A percentile compares a stretch with the other conserved stretches of the same genome.
These are phyloP conservation scores for Ctenoplectra terminalis DNA, from an alignment of 1,140 invertebrate genomes.

Conservation along the genomic window DNA sequence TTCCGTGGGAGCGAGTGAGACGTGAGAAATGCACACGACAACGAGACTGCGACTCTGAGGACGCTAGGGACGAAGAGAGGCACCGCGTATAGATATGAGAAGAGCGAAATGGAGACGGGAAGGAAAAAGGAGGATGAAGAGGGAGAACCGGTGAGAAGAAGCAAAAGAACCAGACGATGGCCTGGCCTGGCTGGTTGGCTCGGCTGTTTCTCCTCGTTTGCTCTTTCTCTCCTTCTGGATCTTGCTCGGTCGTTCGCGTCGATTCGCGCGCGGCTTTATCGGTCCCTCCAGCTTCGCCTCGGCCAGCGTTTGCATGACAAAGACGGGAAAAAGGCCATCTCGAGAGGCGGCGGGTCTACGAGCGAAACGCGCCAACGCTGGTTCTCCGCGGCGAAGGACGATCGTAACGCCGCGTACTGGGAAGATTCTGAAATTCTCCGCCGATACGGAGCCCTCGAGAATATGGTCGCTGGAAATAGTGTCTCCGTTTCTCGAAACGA, in stretches of 20 bases:
- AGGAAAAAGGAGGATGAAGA: constrained; percentile 9
- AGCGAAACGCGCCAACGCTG: constrained; percentile 39
- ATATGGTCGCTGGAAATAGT: constrained; percentile 32
- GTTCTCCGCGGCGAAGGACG: constrained; percentile 48
- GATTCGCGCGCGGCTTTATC: background rate
- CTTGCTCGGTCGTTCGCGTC: background rate
- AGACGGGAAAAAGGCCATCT: constrained; percentile 64
- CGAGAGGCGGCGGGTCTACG: constrained; percentile 34
- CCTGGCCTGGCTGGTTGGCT: constrained; percentile 15
- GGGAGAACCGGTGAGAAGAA: constrained; percentile 47
- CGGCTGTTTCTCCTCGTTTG: constrained; percentile 38
- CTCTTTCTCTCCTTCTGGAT: constrained; percentile 35
- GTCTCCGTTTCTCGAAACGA: constrained; percentile 37
- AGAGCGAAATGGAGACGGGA: constrained; percentile 23
- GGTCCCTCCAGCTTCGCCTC: background rate
- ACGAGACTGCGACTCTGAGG: background rate
- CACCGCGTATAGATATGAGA: constrained; percentile 9
- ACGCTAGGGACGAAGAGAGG: constrained; percentile 19
- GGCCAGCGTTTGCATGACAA: constrained; percentile 57
- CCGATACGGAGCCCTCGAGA: constrained; percentile 9
- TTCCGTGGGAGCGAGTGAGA: constrained; percentile 26
- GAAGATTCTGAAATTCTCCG: constrained; percentile 47
- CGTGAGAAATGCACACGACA: constrained; percentile 29
- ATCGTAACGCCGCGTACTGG: constrained; percentile 53
- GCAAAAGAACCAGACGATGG: constrained; percentile 55